Base-by-base conservation (phyloP, 2,888 invertebrate species). In the Lepidochrysops patricia region DNA sequence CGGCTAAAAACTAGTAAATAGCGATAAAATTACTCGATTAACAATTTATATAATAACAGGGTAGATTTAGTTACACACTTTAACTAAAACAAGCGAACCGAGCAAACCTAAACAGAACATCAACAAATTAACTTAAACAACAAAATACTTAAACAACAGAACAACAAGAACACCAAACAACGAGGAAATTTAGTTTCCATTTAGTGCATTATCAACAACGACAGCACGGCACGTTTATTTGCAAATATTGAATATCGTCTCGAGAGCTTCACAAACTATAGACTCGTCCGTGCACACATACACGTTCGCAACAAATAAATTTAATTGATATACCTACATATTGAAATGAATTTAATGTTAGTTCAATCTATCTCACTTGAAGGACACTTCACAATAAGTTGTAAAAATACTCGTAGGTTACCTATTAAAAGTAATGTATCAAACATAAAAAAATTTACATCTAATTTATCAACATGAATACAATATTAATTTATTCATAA, bases 181-280 rank as follows among this genome's bases (percentile, higher is more conserved):
- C 54, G 15, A 23, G 25, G 54, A 15, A 54, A 54, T 54, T 54
- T 29, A 54, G 54, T 54, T 54, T 29, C 54, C 54, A 54, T 54
- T 54, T 54, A 54, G 54, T 54, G 54, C 54, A 54, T 54, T 60
- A 60, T 58, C 56, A 58, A 68, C 66, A 64, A 64, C 63, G 67
- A 66, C 66, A 63, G 60, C 57, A 64, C 58, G 52, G 48, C 35
- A 50, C 62, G 63, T 66, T 66, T 70, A 69, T 70, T 69, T 69
- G 77, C 77, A 81, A 81, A 82, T 78, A 82, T 79, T 78, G 74
- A 71, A 75, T 72, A 72, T 64, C 71, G 74, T 77, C 76, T 80
- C 74, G 68, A 80, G 79, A 70, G 73, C 69, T 72, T 64, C 63
- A 75, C 72, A 79, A 77, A 79, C 77, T 71, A 68, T 61, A 66